Base-by-base conservation (phyloP, 2,888 invertebrate genomes). In the Drosophila neutralis region DNA sequence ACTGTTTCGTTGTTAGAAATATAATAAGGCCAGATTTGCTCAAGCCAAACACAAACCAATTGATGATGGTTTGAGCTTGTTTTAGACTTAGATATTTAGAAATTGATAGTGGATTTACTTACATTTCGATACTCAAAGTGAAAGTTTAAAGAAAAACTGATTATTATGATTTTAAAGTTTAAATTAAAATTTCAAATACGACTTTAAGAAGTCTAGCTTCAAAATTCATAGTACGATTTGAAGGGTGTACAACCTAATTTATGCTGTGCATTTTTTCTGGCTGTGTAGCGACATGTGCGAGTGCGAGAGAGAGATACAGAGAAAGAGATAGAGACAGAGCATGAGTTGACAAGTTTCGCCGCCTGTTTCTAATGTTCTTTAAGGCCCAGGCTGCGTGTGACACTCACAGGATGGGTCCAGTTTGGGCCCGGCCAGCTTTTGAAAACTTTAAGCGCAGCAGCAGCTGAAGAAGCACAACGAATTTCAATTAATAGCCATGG, bases 301-400 rank as follows among this genome's bases (percentile, higher is more conserved):
- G 52, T 24, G 24, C 35, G 18, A 33, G 13, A 13, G 40, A 33
- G 33, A 33, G 10, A 33, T 11, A 11, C 11, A 35, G 42, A 2
- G 31, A 24, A 11, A 5, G 13, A 18, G n/a, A n/a, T 38, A 2
- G n/a, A 13, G 21, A 15, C 7, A 36, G 40, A 35, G 38, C 49
- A 29, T 45, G 56, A 66, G 75, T 77, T 77, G 83, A 83, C 75
- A 89, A 88, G 83, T 88, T 87, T 78, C 59, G 75, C 74, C 82
- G 89, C 82, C 90, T 89, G 88, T 83, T 85, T 81, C 78, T 88
- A 85, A 85, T 85, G 85, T 90, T 76, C 89, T 90, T 90, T 72
- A 88, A 86, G 81, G 73, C 84, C 74, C 73, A 78, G 51, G 71
- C 78, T 76, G 80, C 80, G 76, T 80, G 60, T 80, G 80, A 76